Base-by-base conservation (phyloP, 2,888 invertebrate species). In the Campaea margaritaria region DNA sequence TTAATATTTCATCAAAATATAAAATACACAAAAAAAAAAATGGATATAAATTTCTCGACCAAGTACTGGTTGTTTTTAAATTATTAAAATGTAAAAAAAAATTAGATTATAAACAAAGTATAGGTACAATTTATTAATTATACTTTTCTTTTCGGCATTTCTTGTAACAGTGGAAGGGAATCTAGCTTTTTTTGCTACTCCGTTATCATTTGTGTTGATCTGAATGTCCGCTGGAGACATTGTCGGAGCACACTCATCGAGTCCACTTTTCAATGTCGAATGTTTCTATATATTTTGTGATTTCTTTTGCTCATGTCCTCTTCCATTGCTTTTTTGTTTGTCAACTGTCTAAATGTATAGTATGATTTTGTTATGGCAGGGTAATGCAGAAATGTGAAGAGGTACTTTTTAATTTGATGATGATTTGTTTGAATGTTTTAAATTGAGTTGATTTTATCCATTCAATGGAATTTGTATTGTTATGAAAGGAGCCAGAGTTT, bases 51-150 rank as follows among this genome's bases (percentile, higher is more conserved):
- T 89, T 91, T 91, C 86, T 88, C 92, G 90, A 91, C 92, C 92
- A 88, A 91, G 85, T 88, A 89, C 89, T 92, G 91, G 92, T 92
- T 91, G 91, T 91, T 91, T 90, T 92, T 92, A 92, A 92, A 92
- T 92, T 92, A 92, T 92, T 92, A 92, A 92, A 91, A 92, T 91
- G 90, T 91, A 91, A 92, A 92, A 92, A 86, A 92, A 92, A 91
- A 91, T 87, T 91, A 91, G 92, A 85, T 81, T 91, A 90, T 91
- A 91, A 90, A 91, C 88, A 89, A 91, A 91, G 85, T 91, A 91
- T 91, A 91, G 91, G 92, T 92, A 92, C 92, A 92, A 92, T 91
- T 91, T 92, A 91, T 91, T 83, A 90, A 91, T 89, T 89, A 89
- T 92, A 91, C 90, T 91, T 91, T 91, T 91, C 87, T 85, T 89